Evolutionary conservation across 2,797 vertebrate genomes (phyloP), one percentile per base, ranked within the genome.

Genomic region (Anomalospiza imberbis): DNA sequence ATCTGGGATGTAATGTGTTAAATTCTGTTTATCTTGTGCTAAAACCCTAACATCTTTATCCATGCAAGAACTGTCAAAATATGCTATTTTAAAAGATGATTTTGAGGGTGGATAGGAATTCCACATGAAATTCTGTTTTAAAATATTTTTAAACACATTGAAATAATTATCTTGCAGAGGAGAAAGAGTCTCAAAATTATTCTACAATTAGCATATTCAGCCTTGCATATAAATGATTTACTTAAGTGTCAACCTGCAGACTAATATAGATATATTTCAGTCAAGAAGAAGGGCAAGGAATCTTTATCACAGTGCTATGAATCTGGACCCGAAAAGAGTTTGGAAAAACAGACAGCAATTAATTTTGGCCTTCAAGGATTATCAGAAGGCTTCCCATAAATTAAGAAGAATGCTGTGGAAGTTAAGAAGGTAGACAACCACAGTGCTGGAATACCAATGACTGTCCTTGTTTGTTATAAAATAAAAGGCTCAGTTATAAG

Each of bases 341-440:
- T 94, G 85, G 93, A 73, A 93, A 92, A 95, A 96, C 74, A 96
- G 95, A 82, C 60, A 93, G 94, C 93, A 94, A 94, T 97, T 96
- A 96, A 96, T 96, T 96, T 94, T 96, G 95, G 94, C 94, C 94
- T 96, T 97, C 93, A 88, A 95, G 91, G 91, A 96, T 96, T 96
- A 97, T 96, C 91, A 93, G 91, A 92, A 95, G 81, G 94, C 89
- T 92, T 93, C 96, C 91, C 91, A 89, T 96, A 95, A 96, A 96
- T 96, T 95, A 93, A 97, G 93, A 95, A 92, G 93, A 91, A 96
- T 94, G 89, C 61, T 85, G 78, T 88, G 91, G 91, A 95, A 95
- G 94, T 94, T 95, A 92, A 95, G 94, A 89, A 91, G 92, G 91
- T 95, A 95, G 89, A 80, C 53, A 94, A 54, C 58, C 50, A 73